Evolutionary conservation across 2,888 invertebrate species (phyloP).

Genomic region (Lithosia quadra): DNA sequence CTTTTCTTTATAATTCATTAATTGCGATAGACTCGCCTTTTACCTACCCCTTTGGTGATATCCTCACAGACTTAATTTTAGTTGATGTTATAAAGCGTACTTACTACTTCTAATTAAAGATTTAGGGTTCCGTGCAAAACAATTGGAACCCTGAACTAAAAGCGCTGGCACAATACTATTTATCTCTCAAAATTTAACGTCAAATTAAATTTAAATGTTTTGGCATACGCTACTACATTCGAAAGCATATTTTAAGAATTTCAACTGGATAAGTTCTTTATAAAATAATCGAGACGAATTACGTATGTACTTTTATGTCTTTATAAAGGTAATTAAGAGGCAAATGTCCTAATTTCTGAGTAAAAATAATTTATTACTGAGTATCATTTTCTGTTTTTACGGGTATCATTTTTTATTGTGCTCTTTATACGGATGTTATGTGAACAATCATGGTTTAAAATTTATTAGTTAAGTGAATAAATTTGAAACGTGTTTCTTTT

Average conservation of each 20-base stretch:
- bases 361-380: background rate
- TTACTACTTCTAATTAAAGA: too few relatives aligned
- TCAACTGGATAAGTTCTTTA: background rate
- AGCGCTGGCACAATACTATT: too few relatives aligned
- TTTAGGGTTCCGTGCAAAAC: too few relatives aligned
- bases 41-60: too few relatives aligned
- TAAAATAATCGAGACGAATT: conserved; percentile 6
- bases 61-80: too few relatives aligned
- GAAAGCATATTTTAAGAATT: background rate
- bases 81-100: too few relatives aligned
- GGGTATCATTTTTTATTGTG: background rate
- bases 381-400: background rate
- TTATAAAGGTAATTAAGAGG: conserved; percentile 1
- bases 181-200: too few relatives aligned
- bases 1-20: too few relatives aligned
- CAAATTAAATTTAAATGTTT: conserved; percentile 8
- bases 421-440: background rate
- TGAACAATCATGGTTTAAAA: background rate
- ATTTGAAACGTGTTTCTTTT: background rate
- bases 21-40: too few relatives aligned
- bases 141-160: too few relatives aligned
- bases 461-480: background rate
- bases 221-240: background rate
- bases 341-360: too few relatives aligned
- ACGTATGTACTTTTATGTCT: conserved; percentile 8